A percentile compares a stretch with the other conserved stretches of the same genome.
Evolutionary conservation across 2,113 vertebrate genomes (phyloP).

Genomic region (Oncorhynchus mykiss): DNA sequence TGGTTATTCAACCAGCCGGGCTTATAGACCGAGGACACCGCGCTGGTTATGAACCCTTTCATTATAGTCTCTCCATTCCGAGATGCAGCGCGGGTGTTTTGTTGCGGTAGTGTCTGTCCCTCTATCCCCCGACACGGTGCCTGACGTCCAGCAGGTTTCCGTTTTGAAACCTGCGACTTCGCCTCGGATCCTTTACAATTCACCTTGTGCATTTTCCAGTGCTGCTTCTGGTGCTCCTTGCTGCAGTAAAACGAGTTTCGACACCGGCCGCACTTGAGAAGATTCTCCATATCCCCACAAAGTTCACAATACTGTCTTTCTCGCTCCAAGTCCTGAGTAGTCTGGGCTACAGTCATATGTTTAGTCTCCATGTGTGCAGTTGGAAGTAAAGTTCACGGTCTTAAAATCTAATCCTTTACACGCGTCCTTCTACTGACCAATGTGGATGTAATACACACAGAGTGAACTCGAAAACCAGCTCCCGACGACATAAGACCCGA

Average conservation of each 20-base stretch:
- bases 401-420: slow-evolving; percentile 67
- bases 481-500: slow-evolving; percentile 35
- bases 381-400: slow-evolving; percentile 26
- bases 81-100: slow-evolving; percentile 21
- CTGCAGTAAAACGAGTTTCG: slow-evolving; percentile 93
- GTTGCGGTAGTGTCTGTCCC: slow-evolving; percentile 11
- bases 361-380: slow-evolving; percentile 55
- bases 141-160: slow-evolving; percentile 28
- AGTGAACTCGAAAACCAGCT: slow-evolving; percentile 32
- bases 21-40: slow-evolving; percentile 26
- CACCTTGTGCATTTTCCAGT: slow-evolving; percentile 95
- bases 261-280: slow-evolving; percentile 89
- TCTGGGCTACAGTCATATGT: slow-evolving; percentile 25
- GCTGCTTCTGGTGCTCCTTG: slow-evolving; percentile 92
- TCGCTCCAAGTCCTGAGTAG: slow-evolving; percentile 50
- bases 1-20: slow-evolving; percentile 34
- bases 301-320: slow-evolving; percentile 88
- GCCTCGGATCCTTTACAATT: slow-evolving; percentile 80
- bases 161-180: slow-evolving; percentile 36
- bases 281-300: slow-evolving; percentile 95
- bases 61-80: slow-evolving; percentile 2
- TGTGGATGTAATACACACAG: slow-evolving; percentile 53
- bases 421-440: slow-evolving; percentile 53
- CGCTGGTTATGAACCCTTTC: slow-evolving; percentile 5
- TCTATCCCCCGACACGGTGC: slow-evolving; percentile 7